Evolutionary conservation across 2,797 vertebrate genomes (phyloP), one percentile per base, ranked within the genome.

Genomic region (Lutjanus campechanus): DNA sequence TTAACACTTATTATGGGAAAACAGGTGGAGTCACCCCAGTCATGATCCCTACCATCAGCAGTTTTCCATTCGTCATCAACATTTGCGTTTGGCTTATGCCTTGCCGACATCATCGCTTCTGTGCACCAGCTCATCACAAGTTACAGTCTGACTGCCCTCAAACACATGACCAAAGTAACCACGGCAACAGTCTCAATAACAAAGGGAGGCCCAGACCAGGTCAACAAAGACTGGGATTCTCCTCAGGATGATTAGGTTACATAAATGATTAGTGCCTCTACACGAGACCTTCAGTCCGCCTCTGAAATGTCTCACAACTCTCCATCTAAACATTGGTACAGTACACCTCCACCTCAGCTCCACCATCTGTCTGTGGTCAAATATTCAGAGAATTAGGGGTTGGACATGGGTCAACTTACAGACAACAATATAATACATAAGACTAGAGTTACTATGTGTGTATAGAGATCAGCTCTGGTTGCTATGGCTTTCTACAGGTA

Each of bases 181-280:
- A 84, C 0, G 76, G 91, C 25, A 89, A 92, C 89, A 50, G 56
- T 87, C 44, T 81, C 81, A 73, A 77, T 69, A 89, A 92, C 90
- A 93, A 91, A 90, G 72, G 25, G 71, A 79, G 84, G 83, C 84
- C 79, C 69, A 50, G 81, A 62, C 73, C 81, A 20, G 83, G 75
- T 88, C 82, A 86, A 93, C 92, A 94, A 93, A 91, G 92, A 80
- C 75, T 44, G 78, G 87, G 88, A 90, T 91, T 93, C 90, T 94
- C 90, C 89, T 87, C 83, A 40, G 87, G 84, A 81, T 88, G 90
- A 90, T 94, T 89, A 83, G 86, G 91, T 94, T 94, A 93, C 92
- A 89, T 87, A 90, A 89, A 84, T 93, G 80, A 93, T 91, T 91
- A 85, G 78, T 73, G 62, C 41, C 73, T 75, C 69, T 76, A 88